Evolutionary conservation across 2,797 vertebrate species (phyloP).

Genomic region (Phoeniculus purpureus): DNA sequence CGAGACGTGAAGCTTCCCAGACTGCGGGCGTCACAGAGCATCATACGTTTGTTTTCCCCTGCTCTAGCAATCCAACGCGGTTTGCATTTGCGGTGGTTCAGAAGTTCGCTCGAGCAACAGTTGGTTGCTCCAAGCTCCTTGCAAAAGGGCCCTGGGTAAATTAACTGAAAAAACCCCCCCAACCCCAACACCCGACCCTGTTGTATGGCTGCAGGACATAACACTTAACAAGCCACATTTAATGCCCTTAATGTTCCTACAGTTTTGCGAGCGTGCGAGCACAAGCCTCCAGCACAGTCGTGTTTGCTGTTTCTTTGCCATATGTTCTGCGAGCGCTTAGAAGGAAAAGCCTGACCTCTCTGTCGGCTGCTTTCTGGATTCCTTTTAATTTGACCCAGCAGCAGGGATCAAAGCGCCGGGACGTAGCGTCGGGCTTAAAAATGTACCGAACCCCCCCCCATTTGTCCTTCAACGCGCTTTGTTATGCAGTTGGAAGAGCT

Average conservation of each 20-base stretch:
- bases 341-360: conserved; percentile 8
- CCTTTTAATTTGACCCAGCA: conserved; percentile 44
- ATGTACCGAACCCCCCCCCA: background rate
- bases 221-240: background rate
- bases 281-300: background rate
- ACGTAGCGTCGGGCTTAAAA: background rate
- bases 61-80: conserved; percentile 47
- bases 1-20: conserved; percentile 58
- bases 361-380: fast-evolving
- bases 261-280: conserved; percentile 1
- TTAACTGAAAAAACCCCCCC: background rate
- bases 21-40: conserved; percentile 59
- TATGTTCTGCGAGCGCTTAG: background rate
- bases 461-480: conserved; percentile 9
- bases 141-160: conserved; percentile 28
- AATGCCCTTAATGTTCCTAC: background rate
- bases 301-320: conserved; percentile 1
- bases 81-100: conserved; percentile 41
- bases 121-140: background rate
- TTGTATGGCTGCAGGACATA: conserved; percentile 30
- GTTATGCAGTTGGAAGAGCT: background rate
- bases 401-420: conserved; percentile 5
- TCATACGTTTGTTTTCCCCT: conserved; percentile 45
- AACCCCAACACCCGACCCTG: background rate
- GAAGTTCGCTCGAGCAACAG: conserved; percentile 52